A percentile compares a stretch with the other conserved stretches of the same genome.
These are phyloP conservation scores for Hetaerina americana DNA, from an alignment of 1,140 invertebrate genomes.

Conservation along the genomic window DNA sequence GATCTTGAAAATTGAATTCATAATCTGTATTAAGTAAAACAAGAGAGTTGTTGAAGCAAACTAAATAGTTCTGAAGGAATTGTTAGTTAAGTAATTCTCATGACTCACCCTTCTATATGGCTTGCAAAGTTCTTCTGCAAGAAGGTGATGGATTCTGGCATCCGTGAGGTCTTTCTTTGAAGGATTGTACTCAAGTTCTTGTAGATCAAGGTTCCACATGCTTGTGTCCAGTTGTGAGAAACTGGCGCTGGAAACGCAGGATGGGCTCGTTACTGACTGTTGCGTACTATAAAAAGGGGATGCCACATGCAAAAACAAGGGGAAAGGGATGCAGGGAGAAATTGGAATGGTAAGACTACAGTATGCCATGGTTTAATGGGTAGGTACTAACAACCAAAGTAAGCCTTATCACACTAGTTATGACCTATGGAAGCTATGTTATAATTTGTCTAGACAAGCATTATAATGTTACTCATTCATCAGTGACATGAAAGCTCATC, in stretches of 20 bases:
- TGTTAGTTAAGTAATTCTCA: neutral
- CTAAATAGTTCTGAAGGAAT: neutral
- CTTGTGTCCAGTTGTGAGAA: constrained; percentile 65
- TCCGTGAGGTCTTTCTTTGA: constrained; percentile 83
- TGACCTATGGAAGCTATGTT: too few relatives aligned
- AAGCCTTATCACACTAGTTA: too few relatives aligned
- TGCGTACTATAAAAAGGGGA: neutral
- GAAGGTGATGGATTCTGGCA: constrained; percentile 81
- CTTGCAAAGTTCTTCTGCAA: constrained; percentile 81
- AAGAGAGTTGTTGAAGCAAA: too few relatives aligned
- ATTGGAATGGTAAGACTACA: constrained; percentile 4
- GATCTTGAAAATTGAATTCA: too few relatives aligned
- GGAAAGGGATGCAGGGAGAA: neutral
- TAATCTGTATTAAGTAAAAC: too few relatives aligned
- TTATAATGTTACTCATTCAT: too few relatives aligned
- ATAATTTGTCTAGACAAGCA: too few relatives aligned
- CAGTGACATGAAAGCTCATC: too few relatives aligned
- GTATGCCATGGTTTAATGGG: too few relatives aligned
- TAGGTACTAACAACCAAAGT: too few relatives aligned
- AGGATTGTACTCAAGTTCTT: constrained; percentile 83
- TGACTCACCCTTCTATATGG: constrained; percentile 71
- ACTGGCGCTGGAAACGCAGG: constrained; percentile 45
- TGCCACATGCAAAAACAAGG: neutral
- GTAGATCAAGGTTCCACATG: constrained; percentile 81
- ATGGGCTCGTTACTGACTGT: neutral